Evolutionary conservation across 2,888 invertebrate species (phyloP).

Genomic region (Drepanosiphum platanoidis): DNA sequence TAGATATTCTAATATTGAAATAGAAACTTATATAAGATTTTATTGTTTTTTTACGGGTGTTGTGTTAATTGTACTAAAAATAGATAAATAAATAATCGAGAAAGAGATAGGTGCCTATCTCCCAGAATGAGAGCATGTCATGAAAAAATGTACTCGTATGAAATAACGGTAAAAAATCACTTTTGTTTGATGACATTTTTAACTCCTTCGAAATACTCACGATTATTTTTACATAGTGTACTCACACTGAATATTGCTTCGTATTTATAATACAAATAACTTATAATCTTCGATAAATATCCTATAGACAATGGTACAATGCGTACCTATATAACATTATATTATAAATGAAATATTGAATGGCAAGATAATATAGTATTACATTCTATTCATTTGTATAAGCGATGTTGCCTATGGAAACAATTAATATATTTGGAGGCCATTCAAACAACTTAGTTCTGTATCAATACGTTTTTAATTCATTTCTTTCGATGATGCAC

Average conservation of each 20-base stretch:
- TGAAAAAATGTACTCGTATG: background rate
- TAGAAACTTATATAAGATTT: no score
- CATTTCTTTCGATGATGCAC: no score
- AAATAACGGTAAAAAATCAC: background rate
- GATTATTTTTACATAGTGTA: background rate
- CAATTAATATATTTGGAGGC: constrained; percentile 27
- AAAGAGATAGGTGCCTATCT: no score
- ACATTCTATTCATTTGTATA: constrained; percentile 21
- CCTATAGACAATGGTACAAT: constrained; percentile 30
- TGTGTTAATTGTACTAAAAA: background rate
- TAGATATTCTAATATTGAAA: no score
- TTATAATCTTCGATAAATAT: constrained; percentile 17
- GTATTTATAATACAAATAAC: background rate
- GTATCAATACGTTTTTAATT: background rate
- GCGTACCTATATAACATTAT: background rate
- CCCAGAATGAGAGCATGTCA: no score
- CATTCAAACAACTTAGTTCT: background rate
- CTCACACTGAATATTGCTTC: background rate
- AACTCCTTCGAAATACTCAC: background rate
- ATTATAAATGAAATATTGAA: background rate
- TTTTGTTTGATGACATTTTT: background rate
- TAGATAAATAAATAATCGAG: background rate
- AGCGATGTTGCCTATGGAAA: constrained; percentile 13
- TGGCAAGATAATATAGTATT: background rate
- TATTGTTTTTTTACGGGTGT: no score